phyloP scores from a whole-genome alignment of 2,113 vertebrate species.

The Seriola dumerili region DNA sequence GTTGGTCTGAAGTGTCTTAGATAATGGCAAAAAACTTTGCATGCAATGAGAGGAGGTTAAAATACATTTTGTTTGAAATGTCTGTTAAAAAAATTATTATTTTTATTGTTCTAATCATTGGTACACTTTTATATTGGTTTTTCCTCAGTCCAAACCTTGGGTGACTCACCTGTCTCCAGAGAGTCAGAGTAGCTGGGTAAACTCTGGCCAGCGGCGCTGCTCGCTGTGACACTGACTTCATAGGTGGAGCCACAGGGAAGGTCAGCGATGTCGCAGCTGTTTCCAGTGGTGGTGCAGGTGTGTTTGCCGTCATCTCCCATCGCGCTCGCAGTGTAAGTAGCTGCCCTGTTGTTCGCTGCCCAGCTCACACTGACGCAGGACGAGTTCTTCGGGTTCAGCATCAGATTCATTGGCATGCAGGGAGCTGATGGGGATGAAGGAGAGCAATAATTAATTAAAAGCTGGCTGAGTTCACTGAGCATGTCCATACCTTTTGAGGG shows the following conservation, averaged over 20 bases:
- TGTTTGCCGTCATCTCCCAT: constrained; percentile 53
- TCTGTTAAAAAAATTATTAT: too few relatives aligned
- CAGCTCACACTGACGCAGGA: constrained; percentile 84
- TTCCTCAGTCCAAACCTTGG: neutral
- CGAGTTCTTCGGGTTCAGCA: constrained; percentile 76
- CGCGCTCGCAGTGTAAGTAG: constrained; percentile 83
- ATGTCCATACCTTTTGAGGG: neutral
- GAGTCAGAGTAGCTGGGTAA: constrained; percentile 90
- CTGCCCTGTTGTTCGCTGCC: constrained; percentile 82
- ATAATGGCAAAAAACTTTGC: too few relatives aligned
- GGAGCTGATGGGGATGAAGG: constrained; percentile 83
- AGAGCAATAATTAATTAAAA: too few relatives aligned
- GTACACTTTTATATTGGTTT: neutral
- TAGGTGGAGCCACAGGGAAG: constrained; percentile 90
- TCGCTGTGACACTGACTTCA: constrained; percentile 86
- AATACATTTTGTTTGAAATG: too few relatives aligned
- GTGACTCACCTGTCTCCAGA: constrained; percentile 88
- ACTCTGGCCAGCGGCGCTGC: constrained; percentile 85
- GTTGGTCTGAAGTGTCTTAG: too few relatives aligned
- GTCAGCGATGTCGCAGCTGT: constrained; percentile 83
- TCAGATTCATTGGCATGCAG: constrained; percentile 88
- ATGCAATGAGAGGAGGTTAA: too few relatives aligned
- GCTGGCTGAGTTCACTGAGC: neutral
- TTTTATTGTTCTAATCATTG: too few relatives aligned
- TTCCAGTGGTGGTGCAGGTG: constrained; percentile 82